Evolutionary conservation across 2,888 invertebrate species (phyloP).

Genomic region (Deilephila elpenor): DNA sequence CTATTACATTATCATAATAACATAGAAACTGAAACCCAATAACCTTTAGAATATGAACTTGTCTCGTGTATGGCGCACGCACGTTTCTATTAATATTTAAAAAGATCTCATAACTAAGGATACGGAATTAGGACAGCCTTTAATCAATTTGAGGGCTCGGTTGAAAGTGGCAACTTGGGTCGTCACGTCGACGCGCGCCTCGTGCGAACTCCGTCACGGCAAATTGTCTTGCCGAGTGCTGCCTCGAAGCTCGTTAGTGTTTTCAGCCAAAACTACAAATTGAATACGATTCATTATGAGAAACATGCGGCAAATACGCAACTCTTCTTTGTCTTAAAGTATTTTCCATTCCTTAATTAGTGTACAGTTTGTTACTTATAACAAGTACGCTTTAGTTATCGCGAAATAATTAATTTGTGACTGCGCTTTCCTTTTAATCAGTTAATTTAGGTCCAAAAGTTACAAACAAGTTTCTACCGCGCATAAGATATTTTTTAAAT

Average conservation of each 20-base stretch:
- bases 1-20: neutral
- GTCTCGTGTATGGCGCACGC: constrained; percentile 27
- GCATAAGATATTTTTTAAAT: too few species aligned
- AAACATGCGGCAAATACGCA: constrained; percentile 31
- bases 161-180: constrained; percentile 42
- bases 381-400: constrained; percentile 1
- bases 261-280: constrained; percentile 50
- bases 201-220: constrained; percentile 33
- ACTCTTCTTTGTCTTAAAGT: constrained; percentile 14
- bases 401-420: neutral
- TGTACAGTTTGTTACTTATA: neutral
- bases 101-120: constrained; percentile 44
- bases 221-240: constrained; percentile 51
- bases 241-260: constrained; percentile 50
- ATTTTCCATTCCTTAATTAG: constrained; percentile 26
- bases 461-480: too few species aligned
- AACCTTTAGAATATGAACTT: neutral
- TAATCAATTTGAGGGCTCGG: constrained; percentile 53
- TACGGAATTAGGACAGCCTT: constrained; percentile 41
- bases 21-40: neutral
- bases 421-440: neutral
- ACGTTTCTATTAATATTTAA: constrained; percentile 47
- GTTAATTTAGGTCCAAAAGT: too few species aligned
- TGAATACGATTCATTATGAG: constrained; percentile 46
- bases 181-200: constrained; percentile 41